These are phyloP conservation scores for Mobula hypostoma DNA, from an alignment of 2,113 vertebrate species.

Conservation along the genomic window DNA sequence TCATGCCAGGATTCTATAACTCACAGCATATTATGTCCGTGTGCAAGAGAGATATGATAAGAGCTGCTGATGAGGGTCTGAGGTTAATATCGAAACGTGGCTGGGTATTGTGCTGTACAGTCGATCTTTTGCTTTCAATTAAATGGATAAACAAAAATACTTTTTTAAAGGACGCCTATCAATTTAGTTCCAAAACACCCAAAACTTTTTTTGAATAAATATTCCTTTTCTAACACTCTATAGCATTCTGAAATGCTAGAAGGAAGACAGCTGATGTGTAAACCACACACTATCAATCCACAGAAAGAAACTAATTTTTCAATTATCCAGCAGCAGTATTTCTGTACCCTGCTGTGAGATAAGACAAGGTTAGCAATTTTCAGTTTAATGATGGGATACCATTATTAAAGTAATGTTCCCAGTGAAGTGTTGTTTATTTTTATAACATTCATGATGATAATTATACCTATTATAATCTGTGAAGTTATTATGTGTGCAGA, in stretches of 20 bases:
- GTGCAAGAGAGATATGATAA: constrained; percentile 84
- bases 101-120: constrained; percentile 74
- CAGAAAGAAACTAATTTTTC: constrained; percentile 38
- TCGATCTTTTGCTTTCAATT: constrained; percentile 95
- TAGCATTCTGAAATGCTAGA: constrained; percentile 5
- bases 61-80: constrained; percentile 90
- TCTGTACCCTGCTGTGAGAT: constrained; percentile 35
- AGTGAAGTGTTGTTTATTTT: constrained; percentile 38
- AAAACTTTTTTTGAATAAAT: background rate
- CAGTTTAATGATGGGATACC: constrained; percentile 38
- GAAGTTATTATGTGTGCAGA: constrained; percentile 34
- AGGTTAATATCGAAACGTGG: constrained; percentile 90
- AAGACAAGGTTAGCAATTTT: constrained; percentile 38
- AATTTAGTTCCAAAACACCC: constrained; percentile 51
- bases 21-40: constrained; percentile 85
- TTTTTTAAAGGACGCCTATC: constrained; percentile 44
- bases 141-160: constrained; percentile 73
- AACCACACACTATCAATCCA: constrained; percentile 28
- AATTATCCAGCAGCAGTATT: constrained; percentile 35
- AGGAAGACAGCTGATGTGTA: constrained; percentile 29
- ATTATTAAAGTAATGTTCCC: constrained; percentile 37
- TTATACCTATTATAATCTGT: constrained; percentile 36
- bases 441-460: constrained; percentile 35
- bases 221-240: background rate
- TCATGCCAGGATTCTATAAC: constrained; percentile 71